These are phyloP conservation scores for Borostomias antarcticus DNA, from an alignment of 2,797 vertebrate species.

Conservation along the genomic window DNA sequence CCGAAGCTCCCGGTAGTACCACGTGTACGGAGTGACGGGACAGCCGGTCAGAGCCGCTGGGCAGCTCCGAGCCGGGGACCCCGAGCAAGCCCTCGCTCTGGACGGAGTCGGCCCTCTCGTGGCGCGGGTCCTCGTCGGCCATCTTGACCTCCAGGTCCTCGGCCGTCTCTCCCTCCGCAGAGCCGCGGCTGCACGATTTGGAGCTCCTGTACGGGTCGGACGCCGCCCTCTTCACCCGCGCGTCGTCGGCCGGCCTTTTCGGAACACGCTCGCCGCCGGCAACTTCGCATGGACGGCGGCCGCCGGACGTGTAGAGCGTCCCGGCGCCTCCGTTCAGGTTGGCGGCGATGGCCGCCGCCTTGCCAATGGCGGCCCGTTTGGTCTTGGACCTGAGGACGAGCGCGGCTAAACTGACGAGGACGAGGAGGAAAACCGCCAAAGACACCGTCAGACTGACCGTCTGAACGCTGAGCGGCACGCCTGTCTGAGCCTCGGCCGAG, in stretches of 20 bases:
- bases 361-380: slow-evolving; percentile 72
- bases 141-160: slow-evolving; percentile 92
- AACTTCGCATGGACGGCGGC: slow-evolving; percentile 42
- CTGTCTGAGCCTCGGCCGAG: slow-evolving; percentile 63
- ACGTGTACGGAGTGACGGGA: slow-evolving; percentile 79
- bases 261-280: slow-evolving; percentile 65
- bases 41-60: slow-evolving; percentile 75
- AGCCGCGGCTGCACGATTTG: slow-evolving; percentile 82
- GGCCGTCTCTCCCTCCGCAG: slow-evolving; percentile 86
- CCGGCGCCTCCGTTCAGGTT: slow-evolving; percentile 54
- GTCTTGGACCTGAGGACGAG: slow-evolving; percentile 79
- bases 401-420: slow-evolving; percentile 71
- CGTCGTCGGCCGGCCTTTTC: slow-evolving; percentile 48
- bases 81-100: slow-evolving; percentile 52
- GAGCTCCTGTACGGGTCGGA: slow-evolving; percentile 71
- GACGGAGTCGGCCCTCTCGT: slow-evolving; percentile 61
- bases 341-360: slow-evolving; percentile 57
- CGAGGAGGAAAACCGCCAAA: slow-evolving; percentile 77
- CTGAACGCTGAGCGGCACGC: slow-evolving; percentile 67
- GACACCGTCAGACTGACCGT: slow-evolving; percentile 77
- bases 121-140: slow-evolving; percentile 82
- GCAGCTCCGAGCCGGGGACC: slow-evolving; percentile 76
- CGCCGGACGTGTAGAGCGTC: slow-evolving; percentile 39
- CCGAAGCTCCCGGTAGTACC: slow-evolving; percentile 28
- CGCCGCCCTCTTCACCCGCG: slow-evolving; percentile 25